Evolutionary conservation across 2,113 vertebrate species (phyloP).

Genomic region (Peromyscus californicus): DNA sequence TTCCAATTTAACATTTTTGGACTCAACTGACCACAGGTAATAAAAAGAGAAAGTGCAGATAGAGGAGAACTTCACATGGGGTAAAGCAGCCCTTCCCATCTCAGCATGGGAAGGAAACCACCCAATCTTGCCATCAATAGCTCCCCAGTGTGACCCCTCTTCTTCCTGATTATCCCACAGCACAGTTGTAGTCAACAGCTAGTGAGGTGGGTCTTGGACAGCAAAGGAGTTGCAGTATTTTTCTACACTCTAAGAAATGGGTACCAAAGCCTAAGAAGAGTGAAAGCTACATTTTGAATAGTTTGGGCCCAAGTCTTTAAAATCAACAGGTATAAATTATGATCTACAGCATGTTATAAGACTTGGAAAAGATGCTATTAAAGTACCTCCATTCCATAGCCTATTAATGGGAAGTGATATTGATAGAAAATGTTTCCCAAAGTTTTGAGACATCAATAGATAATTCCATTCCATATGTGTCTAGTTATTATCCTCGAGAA

Average conservation of each 20-base stretch:
- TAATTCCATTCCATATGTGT: not conserved
- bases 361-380: not conserved
- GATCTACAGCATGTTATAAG: not conserved
- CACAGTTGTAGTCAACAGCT: accelerated
- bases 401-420: not conserved
- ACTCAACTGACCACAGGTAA: not conserved
- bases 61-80: too few relatives aligned
- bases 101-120: not conserved
- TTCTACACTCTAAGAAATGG: not conserved
- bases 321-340: not conserved
- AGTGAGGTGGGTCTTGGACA: not conserved
- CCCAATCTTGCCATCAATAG: not conserved
- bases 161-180: not conserved
- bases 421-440: not conserved
- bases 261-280: not conserved
- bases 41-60: not conserved
- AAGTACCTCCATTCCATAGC: not conserved
- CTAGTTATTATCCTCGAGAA: not conserved
- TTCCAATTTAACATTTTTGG: not conserved
- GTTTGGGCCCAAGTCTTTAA: not conserved
- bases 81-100: not conserved
- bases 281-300: not conserved
- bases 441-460: not conserved
- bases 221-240: accelerated
- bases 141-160: not conserved